Base-by-base conservation (phyloP, 2,113 vertebrate genomes). In the Cochlearius cochlearius region DNA sequence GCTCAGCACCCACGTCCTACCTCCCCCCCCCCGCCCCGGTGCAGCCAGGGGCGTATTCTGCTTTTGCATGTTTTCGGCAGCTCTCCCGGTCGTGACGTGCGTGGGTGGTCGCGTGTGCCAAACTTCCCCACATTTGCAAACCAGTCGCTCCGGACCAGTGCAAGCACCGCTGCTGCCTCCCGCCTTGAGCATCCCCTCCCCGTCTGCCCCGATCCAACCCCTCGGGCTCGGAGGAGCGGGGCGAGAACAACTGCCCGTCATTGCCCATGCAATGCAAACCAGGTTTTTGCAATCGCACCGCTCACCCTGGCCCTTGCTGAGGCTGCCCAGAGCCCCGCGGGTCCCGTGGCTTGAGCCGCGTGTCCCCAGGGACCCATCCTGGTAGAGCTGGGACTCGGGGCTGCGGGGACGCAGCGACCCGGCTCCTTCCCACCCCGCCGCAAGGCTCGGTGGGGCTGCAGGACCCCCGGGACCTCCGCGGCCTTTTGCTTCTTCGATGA, bases 391-490 rank as follows among this genome's bases (percentile, higher is more conserved):
- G 14, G 50, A 25, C 36, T 22, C 39, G 27, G 60, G 56, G 18
- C 53, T 59, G 43, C 0, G 21, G 59, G 56, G 18, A 43, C 43
- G 30, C 0, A 0, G 77, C 1, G 7, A 49, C 9, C 7, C 3
- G 1, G n/a, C 60, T 56, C 68, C 58, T 68, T 34, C 80, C 72
- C 69, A 49, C 18, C 19, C 13, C 5, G 0, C 32, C 6, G 8
- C 29, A 25, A 66, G 39, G n/a, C 29, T 23, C 0, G 0, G 10
- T 12, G 32, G 47, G 15, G 27, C 58, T 60, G 50, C n/a, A n/a
- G 50, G 12, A 45, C 21, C 50, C 25, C 25, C 0, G 0, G 32
- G 26, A 56, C 1, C 34, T 29, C 30, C 1, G 2, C 0, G 3
- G 29, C 45, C 27, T 47, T 90, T 17, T 18, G 34, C 11, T 77